Base-by-base conservation (phyloP, 2,888 invertebrate species). In the Heliconius charithonia region DNA sequence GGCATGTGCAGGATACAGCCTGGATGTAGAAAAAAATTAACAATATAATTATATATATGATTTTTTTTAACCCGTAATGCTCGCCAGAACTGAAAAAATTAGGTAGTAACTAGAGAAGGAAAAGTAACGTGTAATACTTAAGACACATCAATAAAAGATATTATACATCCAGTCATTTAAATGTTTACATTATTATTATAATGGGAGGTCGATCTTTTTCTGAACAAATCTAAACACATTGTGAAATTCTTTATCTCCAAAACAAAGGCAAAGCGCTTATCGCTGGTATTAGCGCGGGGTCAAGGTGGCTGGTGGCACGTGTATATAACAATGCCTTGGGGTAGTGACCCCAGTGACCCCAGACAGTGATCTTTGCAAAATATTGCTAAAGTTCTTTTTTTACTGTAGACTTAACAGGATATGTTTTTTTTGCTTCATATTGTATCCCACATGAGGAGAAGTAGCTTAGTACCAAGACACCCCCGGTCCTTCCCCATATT, bases 291-390 rank as follows among this genome's bases (percentile, higher is more conserved):
- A 75, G 75, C 63, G 69, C 75, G 25, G 66, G 72, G 73, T 78
- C 78, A 78, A 78, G 78, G 75, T 45, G 27, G 63, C 69, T 51
- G 25, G 32, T 29, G 70, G 22, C 80, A 78, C 78, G 80, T 80
- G 75, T 80, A 78, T n/a, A 19, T 19, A 2, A 77, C 67, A 74
- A 73, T 59, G 41, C 59, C 27, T 62, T 16, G 41, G 69, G 70
- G 70, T 65, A 79, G 37, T 71, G 70, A 25, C 73, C 69, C 45
- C 59, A 59, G n/a, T 10, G 59, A n/a, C n/a, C 59, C 59, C 59
- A n/a, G n/a, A n/a, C n/a, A 10, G 59, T 7, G 59, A 59, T 63
- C 27, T 6, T 29, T 63, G 27, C 19, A 7, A 27, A 27, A 27
- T 16, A 12, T 63, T 16, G 16, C 7, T 63, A 16, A 63, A 63